Evolutionary conservation across 2,797 vertebrate genomes (phyloP).

Genomic region (Balearica regulorum): DNA sequence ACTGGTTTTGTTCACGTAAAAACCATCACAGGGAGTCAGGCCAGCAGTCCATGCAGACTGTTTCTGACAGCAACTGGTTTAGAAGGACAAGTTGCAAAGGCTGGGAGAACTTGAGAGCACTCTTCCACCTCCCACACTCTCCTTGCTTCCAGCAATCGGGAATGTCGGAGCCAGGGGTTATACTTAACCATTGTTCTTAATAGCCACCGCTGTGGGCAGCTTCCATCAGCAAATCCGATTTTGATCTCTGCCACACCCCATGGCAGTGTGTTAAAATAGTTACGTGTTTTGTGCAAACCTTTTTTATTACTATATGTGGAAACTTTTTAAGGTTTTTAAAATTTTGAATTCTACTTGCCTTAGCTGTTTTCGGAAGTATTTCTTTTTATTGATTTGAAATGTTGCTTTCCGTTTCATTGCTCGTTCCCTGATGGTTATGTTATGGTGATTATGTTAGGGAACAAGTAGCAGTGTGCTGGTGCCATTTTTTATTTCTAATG

Average conservation of each 20-base stretch:
- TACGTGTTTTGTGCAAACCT: background rate
- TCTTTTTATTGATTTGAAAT: background rate
- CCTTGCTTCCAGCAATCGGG: background rate
- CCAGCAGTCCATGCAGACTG: background rate
- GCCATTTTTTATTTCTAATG: background rate
- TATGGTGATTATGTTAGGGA: background rate
- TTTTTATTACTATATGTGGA: background rate
- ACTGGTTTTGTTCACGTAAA: background rate
- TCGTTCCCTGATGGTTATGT: background rate
- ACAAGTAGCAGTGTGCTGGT: background rate
- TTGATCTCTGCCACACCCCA: background rate
- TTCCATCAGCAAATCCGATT: background rate
- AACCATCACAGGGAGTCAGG: background rate
- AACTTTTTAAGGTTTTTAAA: background rate
- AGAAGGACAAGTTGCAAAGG: background rate
- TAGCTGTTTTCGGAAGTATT: background rate
- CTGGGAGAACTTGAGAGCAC: background rate
- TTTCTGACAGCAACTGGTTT: background rate
- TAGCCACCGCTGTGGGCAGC: background rate
- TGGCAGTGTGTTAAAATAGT: background rate
- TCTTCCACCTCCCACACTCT: background rate
- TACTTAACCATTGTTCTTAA: background rate
- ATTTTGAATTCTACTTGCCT: background rate
- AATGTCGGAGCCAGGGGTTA: background rate
- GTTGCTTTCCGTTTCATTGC: background rate